Conservation (phyloP, 2,888 invertebrate genomes). For the Eupithecia subumbrata region DNA sequence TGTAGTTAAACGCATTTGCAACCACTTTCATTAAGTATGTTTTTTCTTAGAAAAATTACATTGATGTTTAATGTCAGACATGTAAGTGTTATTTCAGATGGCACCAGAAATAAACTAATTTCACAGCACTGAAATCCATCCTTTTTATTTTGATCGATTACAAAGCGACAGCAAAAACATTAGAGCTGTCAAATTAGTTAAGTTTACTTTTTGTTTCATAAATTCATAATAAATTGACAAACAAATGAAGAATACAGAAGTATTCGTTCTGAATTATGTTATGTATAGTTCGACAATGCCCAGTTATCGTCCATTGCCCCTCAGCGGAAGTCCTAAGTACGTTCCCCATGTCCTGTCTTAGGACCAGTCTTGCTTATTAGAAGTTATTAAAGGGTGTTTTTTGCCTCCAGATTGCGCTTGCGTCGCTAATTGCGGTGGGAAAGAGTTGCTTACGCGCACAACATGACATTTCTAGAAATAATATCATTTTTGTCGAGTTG, state of each 20-base stretch:
- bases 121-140: no score
- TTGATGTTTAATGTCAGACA: no score
- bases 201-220: not conserved
- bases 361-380: conserved; percentile 47
- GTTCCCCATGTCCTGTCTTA: conserved; percentile 12
- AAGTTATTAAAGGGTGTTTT: conserved; percentile 64
- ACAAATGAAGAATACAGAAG: not conserved
- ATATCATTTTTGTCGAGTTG: conserved; percentile 17
- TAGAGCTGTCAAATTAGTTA: not conserved
- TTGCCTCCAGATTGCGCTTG: conserved; percentile 63
- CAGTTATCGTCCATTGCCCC: not conserved
- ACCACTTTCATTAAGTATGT: not conserved
- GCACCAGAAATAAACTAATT: no score
- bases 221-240: not conserved
- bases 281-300: not conserved
- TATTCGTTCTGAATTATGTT: not conserved
- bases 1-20: not conserved
- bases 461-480: conserved; percentile 32
- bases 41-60: not conserved
- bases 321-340: conserved; percentile 7
- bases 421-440: conserved; percentile 70
- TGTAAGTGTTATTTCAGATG: no score
- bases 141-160: no score
- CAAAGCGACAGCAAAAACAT: no score
- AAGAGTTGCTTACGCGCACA: conserved; percentile 38